Conservation (phyloP, 2,113 vertebrate species). For the Oncorhynchus mykiss region DNA sequence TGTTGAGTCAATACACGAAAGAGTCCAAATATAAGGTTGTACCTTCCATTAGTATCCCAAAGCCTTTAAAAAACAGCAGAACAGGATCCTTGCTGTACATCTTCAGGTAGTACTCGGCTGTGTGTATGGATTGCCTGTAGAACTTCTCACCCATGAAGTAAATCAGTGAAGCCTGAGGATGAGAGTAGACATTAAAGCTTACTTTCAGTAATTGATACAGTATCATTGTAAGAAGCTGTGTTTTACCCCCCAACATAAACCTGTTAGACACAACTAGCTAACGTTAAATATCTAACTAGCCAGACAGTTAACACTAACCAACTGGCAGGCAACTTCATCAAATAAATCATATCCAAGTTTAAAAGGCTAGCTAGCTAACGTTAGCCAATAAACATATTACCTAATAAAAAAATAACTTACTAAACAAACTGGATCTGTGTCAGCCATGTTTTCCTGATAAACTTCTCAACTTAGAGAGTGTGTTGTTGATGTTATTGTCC, state of each 20-base stretch:
- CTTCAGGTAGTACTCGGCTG: constrained; percentile 39
- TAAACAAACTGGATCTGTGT: constrained; percentile 35
- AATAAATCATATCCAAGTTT: neutral
- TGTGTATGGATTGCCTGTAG: constrained; percentile 59
- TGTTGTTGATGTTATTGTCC: neutral
- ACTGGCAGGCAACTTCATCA: neutral
- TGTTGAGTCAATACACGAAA: too few relatives aligned
- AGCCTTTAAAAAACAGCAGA: constrained; percentile 61
- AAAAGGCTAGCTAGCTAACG: neutral
- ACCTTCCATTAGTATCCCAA: constrained; percentile 34
- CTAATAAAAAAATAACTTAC: constrained; percentile 21
- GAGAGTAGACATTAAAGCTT: neutral
- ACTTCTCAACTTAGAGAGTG: neutral
- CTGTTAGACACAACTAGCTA: too few relatives aligned
- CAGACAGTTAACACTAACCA: too few relatives aligned
- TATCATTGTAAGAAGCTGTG: too few relatives aligned
- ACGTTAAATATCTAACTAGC: too few relatives aligned
- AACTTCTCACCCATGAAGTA: constrained; percentile 56
- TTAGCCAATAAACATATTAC: neutral
- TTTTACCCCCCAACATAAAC: too few relatives aligned
- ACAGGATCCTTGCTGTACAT: constrained; percentile 48
- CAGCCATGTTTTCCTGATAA: constrained; percentile 32
- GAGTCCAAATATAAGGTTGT: constrained; percentile 2
- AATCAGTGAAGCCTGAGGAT: constrained; percentile 43
- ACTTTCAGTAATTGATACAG: too few relatives aligned